Percentiles rank a stretch among this genome's conserved stretches.
These are phyloP conservation scores for Ostrea edulis DNA, from an alignment of 1,140 invertebrate genomes.

Conservation along the genomic window DNA sequence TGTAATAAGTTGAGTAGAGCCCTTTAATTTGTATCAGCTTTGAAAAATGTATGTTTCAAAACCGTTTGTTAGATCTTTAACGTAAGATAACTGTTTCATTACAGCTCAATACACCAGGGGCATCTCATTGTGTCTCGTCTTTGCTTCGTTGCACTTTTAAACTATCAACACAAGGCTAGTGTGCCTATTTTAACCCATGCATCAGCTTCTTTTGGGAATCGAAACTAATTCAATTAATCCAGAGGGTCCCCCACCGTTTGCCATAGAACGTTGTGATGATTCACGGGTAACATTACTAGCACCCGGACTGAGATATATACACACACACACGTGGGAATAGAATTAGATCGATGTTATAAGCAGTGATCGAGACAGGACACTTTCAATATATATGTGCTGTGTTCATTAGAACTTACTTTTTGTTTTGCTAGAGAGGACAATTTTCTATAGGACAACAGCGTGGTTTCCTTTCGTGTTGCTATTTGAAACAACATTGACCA, in stretches of 20 bases:
- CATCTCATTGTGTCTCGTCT: neutral
- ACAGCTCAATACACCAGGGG: slow-evolving; percentile 35
- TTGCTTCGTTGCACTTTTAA: slow-evolving; percentile 29
- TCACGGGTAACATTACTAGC: neutral
- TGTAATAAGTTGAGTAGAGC: neutral
- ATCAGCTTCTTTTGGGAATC: neutral
- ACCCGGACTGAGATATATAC: neutral
- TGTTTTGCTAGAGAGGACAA: neutral
- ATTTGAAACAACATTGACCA: neutral
- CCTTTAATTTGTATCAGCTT: slow-evolving; percentile 26
- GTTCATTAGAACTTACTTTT: neutral
- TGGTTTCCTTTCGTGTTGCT: neutral
- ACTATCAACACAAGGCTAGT: neutral
- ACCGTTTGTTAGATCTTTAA: slow-evolving; percentile 11
- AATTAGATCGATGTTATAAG: neutral
- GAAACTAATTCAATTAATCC: slow-evolving; percentile 9
- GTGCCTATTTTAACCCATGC: neutral
- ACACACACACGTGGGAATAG: neutral
- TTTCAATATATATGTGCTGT: neutral
- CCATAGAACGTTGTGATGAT: neutral
- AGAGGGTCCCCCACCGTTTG: neutral
- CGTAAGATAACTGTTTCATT: slow-evolving; percentile 16
- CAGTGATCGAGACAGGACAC: neutral
- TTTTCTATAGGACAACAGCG: neutral
- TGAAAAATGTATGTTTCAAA: neutral